Percentiles rank a stretch among this genome's conserved stretches.
Conservation (phyloP, 2,113 vertebrate species). For the Rissa tridactyla region DNA sequence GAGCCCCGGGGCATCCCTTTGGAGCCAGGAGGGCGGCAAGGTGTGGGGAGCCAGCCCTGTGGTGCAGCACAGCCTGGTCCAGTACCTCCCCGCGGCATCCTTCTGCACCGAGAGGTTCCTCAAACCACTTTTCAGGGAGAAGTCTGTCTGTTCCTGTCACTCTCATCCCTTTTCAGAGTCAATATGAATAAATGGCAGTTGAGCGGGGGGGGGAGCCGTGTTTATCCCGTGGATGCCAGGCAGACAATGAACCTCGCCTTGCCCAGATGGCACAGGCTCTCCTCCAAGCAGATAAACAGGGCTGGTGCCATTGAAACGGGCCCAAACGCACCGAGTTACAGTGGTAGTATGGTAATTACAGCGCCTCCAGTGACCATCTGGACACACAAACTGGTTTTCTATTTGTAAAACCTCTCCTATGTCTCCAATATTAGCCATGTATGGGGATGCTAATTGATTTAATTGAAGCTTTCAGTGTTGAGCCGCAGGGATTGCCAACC, state of each 20-base stretch:
- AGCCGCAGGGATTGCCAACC: neutral
- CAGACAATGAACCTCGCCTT: neutral
- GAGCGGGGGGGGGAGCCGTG: neutral
- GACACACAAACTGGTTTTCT: slow-evolving; percentile 22
- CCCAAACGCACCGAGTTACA: neutral
- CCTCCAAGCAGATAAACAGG: neutral
- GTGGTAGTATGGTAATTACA: slow-evolving; percentile 9
- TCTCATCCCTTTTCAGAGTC: neutral
- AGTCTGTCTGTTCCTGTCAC: neutral
- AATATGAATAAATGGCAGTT: neutral
- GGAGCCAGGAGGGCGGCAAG: neutral
- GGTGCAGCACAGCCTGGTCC: neutral
- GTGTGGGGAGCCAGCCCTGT: neutral
- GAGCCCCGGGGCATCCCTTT: neutral
- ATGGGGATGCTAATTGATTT: slow-evolving; percentile 53
- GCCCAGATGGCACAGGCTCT: neutral
- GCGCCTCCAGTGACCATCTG: slow-evolving; percentile 61
- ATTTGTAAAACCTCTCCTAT: slow-evolving; percentile 17
- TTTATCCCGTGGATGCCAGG: neutral
- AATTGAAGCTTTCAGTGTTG: neutral
- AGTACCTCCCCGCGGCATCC: neutral
- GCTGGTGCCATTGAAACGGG: slow-evolving; percentile 28
- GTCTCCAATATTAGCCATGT: slow-evolving; percentile 7
- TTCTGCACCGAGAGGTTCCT: neutral
- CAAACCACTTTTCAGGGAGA: neutral